Conservation (phyloP, 2,888 invertebrate genomes). For the Cosmia trapezina region DNA sequence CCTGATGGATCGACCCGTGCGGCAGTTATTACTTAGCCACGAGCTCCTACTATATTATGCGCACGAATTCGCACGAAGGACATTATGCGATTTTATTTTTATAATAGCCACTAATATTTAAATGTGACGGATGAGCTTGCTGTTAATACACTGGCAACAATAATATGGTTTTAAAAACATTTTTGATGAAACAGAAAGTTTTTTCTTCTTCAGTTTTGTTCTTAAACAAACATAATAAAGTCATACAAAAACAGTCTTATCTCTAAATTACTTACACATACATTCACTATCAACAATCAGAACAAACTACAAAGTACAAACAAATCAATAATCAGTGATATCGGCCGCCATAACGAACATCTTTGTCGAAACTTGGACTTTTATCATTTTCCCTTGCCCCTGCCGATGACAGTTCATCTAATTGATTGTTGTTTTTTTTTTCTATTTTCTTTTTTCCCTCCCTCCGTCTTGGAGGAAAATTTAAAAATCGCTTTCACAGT, state of each 20-base stretch:
- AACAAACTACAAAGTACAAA: conserved; percentile 47
- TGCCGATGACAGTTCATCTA: conserved; percentile 86
- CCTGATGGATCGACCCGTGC: no score
- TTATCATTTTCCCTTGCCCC: conserved; percentile 75
- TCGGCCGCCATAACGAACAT: conserved; percentile 63
- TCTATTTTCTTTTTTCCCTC: conserved; percentile 62
- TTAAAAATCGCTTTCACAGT: conserved; percentile 73
- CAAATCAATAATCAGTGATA: conserved; percentile 63
- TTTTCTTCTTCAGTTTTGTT: no score
- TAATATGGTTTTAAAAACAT: neutral
- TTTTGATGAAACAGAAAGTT: neutral
- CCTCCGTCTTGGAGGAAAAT: conserved; percentile 72
- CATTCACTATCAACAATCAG: conserved; percentile 33
- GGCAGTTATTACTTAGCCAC: no score
- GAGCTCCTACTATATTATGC: no score
- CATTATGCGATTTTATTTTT: neutral
- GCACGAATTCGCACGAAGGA: no score
- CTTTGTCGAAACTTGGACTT: conserved; percentile 71
- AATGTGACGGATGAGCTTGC: neutral
- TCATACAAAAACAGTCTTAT: neutral
- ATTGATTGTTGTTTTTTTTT: conserved; percentile 86
- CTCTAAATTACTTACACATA: conserved; percentile 27
- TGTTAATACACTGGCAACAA: neutral
- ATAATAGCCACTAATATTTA: neutral
- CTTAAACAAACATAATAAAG: neutral